Percentiles rank a stretch among this genome's conserved stretches.
Conservation (phyloP, 2,888 invertebrate species). For the Cryptocephalus moraei region DNA sequence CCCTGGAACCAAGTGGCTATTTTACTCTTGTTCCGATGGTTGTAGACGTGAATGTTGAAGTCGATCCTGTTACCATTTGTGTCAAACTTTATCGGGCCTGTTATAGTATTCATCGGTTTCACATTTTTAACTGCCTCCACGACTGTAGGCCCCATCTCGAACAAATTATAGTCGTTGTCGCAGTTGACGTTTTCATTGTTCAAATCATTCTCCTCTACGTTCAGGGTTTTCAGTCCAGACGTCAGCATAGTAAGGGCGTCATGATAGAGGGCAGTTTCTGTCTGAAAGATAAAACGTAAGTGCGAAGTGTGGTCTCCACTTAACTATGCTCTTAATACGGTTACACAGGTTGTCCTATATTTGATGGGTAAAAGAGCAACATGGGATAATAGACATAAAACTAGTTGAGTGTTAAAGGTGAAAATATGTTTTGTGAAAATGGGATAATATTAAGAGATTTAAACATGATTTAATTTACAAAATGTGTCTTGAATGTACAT, state of each 20-base stretch:
- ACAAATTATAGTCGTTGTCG: background rate
- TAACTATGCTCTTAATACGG: background rate
- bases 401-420: no score
- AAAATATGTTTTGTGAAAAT: no score
- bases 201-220: background rate
- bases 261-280: background rate
- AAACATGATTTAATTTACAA: no score
- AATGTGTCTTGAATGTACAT: no score
- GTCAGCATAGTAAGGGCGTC: background rate
- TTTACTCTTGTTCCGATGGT: constrained; percentile 47
- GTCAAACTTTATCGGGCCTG: constrained; percentile 55
- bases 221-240: background rate
- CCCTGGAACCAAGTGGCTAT: constrained; percentile 38
- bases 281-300: background rate
- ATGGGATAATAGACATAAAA: no score
- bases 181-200: no score
- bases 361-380: background rate
- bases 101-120: constrained; percentile 32
- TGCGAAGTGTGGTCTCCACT: background rate
- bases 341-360: background rate
- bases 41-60: constrained; percentile 53
- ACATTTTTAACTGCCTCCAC: background rate
- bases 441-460: no score
- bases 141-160: background rate
- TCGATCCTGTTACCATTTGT: constrained; percentile 51